phyloP scores from a whole-genome alignment of 2,888 invertebrate species.

The Drosophila prolongata region DNA sequence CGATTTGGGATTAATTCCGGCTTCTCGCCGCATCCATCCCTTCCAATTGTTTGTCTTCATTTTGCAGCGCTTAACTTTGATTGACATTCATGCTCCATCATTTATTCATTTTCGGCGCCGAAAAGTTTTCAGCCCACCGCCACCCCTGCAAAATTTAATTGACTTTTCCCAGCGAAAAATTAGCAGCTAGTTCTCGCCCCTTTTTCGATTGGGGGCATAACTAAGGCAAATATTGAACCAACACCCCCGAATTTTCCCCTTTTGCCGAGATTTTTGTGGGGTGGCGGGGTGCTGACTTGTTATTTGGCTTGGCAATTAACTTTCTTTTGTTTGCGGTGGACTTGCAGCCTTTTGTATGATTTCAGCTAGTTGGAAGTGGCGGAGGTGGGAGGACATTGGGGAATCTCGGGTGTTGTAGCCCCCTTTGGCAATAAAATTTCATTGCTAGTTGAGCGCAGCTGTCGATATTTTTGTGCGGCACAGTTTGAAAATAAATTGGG shows the following conservation, averaged over 20 bases:
- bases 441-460: slow-evolving; percentile 60
- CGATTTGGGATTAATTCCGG: slow-evolving; percentile 17
- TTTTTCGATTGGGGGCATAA: slow-evolving; percentile 27
- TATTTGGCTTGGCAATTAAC: slow-evolving; percentile 64
- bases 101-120: slow-evolving; percentile 75
- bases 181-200: slow-evolving; percentile 36
- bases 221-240: slow-evolving; percentile 45
- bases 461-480: slow-evolving; percentile 51
- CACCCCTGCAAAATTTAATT: slow-evolving; percentile 36
- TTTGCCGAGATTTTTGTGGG: slow-evolving; percentile 11
- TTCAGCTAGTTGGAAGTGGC: slow-evolving; percentile 16
- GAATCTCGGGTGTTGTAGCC: neutral
- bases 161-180: slow-evolving; percentile 46
- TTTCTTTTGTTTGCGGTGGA: slow-evolving; percentile 60
- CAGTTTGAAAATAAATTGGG: slow-evolving; percentile 14
- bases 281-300: slow-evolving; percentile 37
- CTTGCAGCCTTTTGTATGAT: slow-evolving; percentile 37
- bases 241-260: slow-evolving; percentile 14
- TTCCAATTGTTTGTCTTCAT: slow-evolving; percentile 76
- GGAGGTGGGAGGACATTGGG: neutral
- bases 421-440: slow-evolving; percentile 58
- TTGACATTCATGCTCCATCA: slow-evolving; percentile 79
- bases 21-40: slow-evolving; percentile 3
- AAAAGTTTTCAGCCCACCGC: slow-evolving; percentile 41
- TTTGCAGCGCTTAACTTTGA: slow-evolving; percentile 72